Evolutionary conservation across 2,113 vertebrate genomes (phyloP).

Genomic region (Theropithecus gelada): DNA sequence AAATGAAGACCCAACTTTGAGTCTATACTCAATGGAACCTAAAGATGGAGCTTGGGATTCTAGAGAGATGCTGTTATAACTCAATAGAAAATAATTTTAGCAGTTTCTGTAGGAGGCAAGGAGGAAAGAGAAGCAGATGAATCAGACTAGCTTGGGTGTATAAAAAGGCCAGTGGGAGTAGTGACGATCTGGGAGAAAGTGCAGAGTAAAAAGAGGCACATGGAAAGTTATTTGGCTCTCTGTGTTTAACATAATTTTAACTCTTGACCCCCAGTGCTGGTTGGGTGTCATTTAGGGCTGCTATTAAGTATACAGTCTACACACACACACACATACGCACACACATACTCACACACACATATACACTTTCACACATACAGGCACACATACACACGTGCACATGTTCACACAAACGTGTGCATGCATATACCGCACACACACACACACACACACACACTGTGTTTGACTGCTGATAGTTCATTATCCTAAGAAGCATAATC

Average conservation of each 20-base stretch:
- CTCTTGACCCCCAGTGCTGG: background rate
- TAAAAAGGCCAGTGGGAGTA: constrained; percentile 58
- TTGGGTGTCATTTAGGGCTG: background rate
- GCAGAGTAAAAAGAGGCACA: background rate
- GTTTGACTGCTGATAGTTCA: background rate
- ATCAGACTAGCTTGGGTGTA: constrained; percentile 60
- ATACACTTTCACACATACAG: background rate
- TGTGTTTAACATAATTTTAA: constrained; percentile 6
- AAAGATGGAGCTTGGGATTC: constrained; percentile 51
- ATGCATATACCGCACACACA: background rate
- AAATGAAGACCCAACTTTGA: constrained; percentile 40
- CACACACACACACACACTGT: background rate
- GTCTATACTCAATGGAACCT: constrained; percentile 44
- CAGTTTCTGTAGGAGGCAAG: constrained; percentile 68
- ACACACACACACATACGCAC: background rate
- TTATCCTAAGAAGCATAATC: background rate
- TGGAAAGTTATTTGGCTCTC: background rate
- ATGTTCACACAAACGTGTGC: background rate
- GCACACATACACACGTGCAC: background rate
- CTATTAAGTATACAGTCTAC: background rate
- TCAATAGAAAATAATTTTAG: constrained; percentile 75
- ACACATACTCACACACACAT: background rate
- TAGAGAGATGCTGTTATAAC: constrained; percentile 41
- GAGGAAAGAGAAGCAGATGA: constrained; percentile 63
- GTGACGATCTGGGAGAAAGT: constrained; percentile 42